Conservation (phyloP, 2,888 invertebrate species). For the Chymomyza procnemis region DNA sequence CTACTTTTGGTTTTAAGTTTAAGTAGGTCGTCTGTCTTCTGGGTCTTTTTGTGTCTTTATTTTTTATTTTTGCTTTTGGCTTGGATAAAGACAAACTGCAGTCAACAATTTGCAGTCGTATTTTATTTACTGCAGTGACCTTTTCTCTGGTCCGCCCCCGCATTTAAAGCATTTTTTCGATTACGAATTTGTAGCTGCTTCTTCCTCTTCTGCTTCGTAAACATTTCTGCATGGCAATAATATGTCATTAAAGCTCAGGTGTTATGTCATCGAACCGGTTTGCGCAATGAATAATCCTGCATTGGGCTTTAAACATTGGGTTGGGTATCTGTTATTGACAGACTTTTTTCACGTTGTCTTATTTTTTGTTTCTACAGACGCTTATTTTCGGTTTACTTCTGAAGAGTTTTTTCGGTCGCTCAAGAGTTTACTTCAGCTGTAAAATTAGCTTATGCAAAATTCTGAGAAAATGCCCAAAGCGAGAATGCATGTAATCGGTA, state of each 20-base stretch:
- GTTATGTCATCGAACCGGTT: constrained; percentile 70
- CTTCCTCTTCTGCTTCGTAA: neutral
- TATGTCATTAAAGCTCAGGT: constrained; percentile 53
- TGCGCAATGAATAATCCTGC: constrained; percentile 39
- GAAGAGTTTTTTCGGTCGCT: neutral
- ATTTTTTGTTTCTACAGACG: constrained; percentile 15
- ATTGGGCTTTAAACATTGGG: constrained; percentile 46
- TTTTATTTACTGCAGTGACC: constrained; percentile 15
- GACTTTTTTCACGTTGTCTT: constrained; percentile 22
- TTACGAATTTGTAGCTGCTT: no score
- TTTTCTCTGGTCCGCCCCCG: neutral
- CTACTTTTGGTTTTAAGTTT: constrained; percentile 19
- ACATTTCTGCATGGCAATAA: constrained; percentile 51
- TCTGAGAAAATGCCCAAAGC: neutral
- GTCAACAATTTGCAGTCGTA: constrained; percentile 10
- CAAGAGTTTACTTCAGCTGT: neutral
- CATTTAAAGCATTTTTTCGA: neutral
- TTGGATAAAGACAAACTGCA: neutral
- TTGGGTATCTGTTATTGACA: constrained; percentile 24
- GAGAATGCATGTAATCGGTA: neutral
- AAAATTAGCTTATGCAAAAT: constrained; percentile 4
- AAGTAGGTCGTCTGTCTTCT: constrained; percentile 35
- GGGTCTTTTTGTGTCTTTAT: neutral
- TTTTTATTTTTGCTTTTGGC: neutral
- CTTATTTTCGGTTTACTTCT: constrained; percentile 12